phyloP scores from a whole-genome alignment of 2,888 invertebrate species.

The Rotaria macrura region DNA sequence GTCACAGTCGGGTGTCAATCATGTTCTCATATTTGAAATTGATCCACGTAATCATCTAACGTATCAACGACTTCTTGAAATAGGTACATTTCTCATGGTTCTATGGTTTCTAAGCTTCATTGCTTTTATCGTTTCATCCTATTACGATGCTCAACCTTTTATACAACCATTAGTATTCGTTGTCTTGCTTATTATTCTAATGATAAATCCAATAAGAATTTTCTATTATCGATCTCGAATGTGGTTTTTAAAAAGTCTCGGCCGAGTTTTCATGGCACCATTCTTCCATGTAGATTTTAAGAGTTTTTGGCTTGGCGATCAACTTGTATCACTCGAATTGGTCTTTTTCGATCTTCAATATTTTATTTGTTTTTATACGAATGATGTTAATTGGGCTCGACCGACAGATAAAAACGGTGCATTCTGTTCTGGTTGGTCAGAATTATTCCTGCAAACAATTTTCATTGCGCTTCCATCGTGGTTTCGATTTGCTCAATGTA shows the following conservation, averaged over 20 bases:
- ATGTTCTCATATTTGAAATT: conserved; percentile 88
- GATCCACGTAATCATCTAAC: conserved; percentile 78
- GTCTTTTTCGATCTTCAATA: conserved; percentile 87
- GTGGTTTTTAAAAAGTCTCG: conserved; percentile 65
- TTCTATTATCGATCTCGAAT: conserved; percentile 82
- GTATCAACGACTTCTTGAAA: conserved; percentile 85
- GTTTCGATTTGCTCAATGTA: conserved; percentile 82
- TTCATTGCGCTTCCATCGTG: conserved; percentile 64
- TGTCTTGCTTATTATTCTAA: conserved; percentile 65
- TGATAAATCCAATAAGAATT: conserved; percentile 81
- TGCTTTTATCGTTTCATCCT: conserved; percentile 68
- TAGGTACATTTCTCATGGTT: conserved; percentile 45
- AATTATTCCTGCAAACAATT: not conserved
- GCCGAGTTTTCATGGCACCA: conserved; percentile 30
- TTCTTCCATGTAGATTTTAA: conserved; percentile 52
- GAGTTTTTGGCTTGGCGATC: conserved; percentile 97
- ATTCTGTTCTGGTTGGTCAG: not conserved
- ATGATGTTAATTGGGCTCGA: conserved; percentile 49
- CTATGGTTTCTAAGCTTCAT: conserved; percentile 77
- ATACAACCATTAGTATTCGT: conserved; percentile 74
- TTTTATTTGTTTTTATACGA: conserved; percentile 70
- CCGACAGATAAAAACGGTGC: not conserved
- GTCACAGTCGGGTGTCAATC: conserved; percentile 91
- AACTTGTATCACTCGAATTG: conserved; percentile 78
- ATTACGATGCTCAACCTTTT: conserved; percentile 77